These are phyloP conservation scores for Camponotus pennsylvanicus DNA, from an alignment of 1,140 invertebrate genomes.

Conservation along the genomic window DNA sequence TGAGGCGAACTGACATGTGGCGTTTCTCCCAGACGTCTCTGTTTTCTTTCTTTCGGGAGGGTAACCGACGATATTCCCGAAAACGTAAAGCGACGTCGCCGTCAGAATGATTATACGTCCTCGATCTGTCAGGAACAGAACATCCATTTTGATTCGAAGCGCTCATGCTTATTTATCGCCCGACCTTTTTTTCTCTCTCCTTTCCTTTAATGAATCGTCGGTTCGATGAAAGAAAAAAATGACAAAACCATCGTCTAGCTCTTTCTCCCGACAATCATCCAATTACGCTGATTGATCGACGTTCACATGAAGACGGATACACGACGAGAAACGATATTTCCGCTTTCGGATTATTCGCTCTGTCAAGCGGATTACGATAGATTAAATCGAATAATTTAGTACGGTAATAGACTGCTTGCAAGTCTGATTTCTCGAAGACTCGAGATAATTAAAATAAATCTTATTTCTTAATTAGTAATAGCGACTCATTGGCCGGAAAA, in stretches of 20 bases:
- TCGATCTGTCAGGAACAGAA: slow-evolving; percentile 50
- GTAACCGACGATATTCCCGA: slow-evolving; percentile 24
- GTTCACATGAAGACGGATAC: slow-evolving; percentile 5
- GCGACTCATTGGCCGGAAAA: background rate
- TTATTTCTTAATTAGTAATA: background rate
- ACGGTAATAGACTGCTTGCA: background rate
- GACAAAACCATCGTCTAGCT: background rate
- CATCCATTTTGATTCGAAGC: slow-evolving; percentile 28
- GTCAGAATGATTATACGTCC: slow-evolving; percentile 30
- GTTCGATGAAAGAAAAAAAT: slow-evolving; percentile 25
- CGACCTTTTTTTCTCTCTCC: background rate
- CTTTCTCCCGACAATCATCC: slow-evolving; percentile 15
- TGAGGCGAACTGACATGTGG: slow-evolving; percentile 50
- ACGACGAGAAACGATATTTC: slow-evolving; percentile 23
- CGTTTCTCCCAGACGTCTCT: slow-evolving; percentile 12
- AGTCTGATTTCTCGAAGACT: slow-evolving; percentile 2
- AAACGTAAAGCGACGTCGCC: slow-evolving; percentile 37
- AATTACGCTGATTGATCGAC: slow-evolving; percentile 59
- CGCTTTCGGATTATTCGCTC: background rate
- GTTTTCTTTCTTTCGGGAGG: slow-evolving; percentile 15
- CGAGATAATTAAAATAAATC: background rate
- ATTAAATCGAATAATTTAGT: background rate
- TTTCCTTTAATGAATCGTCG: slow-evolving; percentile 6
- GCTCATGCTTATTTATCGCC: slow-evolving; percentile 18
- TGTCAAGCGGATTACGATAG: background rate